A percentile compares a stretch with the other conserved stretches of the same genome.
Evolutionary conservation across 2,113 vertebrate genomes (phyloP).

Genomic region (Hystrix brachyura): DNA sequence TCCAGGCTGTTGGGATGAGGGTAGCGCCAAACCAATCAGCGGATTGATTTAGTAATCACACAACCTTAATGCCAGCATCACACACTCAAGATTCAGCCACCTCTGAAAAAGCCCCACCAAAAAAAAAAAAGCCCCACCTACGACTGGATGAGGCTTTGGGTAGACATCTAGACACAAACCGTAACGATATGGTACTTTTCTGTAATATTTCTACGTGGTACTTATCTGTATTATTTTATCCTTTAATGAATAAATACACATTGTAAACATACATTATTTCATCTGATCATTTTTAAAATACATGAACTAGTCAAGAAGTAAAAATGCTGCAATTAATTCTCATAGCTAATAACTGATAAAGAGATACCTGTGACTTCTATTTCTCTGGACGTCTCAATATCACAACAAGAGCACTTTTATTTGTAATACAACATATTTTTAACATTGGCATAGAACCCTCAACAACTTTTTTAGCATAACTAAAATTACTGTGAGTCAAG

Average conservation of each 20-base stretch:
- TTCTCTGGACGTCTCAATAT: background rate
- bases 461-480: background rate
- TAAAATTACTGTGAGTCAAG: conserved; percentile 9
- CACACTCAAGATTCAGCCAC: too few species aligned
- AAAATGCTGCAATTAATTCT: background rate
- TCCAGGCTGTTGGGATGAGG: too few species aligned
- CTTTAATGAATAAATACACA: background rate
- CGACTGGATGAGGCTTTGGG: too few species aligned
- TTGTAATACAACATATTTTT: background rate
- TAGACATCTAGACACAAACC: too few species aligned
- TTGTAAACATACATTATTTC: background rate
- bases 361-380: background rate
- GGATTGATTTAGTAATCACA: too few species aligned
- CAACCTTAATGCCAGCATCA: too few species aligned
- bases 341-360: background rate
- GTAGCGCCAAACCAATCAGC: too few species aligned
- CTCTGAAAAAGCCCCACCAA: too few species aligned
- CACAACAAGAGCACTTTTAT: background rate
- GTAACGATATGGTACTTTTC: background rate
- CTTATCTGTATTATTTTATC: background rate
- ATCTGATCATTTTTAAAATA: conserved; percentile 6
- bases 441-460: background rate
- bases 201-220: background rate
- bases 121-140: too few species aligned
- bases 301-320: background rate